phyloP scores from a whole-genome alignment of 2,888 invertebrate species.

The Pheosia tremula region DNA sequence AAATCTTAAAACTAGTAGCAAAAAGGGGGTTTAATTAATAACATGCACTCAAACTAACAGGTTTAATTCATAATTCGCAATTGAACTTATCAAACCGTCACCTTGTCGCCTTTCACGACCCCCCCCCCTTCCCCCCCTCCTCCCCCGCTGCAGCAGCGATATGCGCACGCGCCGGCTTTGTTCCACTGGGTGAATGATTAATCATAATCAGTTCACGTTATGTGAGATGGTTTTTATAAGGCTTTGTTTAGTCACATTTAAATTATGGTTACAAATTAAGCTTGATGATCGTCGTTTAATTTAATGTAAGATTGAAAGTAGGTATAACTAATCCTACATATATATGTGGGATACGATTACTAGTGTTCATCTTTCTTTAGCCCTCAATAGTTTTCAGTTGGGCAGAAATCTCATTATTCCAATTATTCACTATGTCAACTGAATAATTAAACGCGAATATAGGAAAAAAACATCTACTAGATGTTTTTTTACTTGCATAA shows the following conservation, averaged over 20 bases:
- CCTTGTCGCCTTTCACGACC: conserved; percentile 21
- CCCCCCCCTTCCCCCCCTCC: neutral
- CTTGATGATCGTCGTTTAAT: neutral
- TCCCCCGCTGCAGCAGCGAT: neutral
- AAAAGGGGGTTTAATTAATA: neutral
- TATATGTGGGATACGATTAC: neutral
- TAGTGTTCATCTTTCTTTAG: no score
- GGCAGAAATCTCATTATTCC: no score
- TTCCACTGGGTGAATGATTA: conserved; percentile 22
- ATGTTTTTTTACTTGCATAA: no score
- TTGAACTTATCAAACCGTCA: conserved; percentile 19
- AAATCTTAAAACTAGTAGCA: neutral
- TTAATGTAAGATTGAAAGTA: neutral
- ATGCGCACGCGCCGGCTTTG: conserved; percentile 31
- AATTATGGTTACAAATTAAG: neutral
- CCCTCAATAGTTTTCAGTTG: no score
- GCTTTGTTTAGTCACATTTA: neutral
- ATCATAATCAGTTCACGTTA: conserved; percentile 12
- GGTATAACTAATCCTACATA: no score
- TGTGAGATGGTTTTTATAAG: conserved; percentile 7
- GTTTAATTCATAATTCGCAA: conserved; percentile 11
- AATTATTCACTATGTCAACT: no score
- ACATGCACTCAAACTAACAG: neutral
- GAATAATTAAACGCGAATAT: no score
- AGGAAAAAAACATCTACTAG: no score